phyloP scores from a whole-genome alignment of 2,888 invertebrate genomes.

The Thereva unica region DNA sequence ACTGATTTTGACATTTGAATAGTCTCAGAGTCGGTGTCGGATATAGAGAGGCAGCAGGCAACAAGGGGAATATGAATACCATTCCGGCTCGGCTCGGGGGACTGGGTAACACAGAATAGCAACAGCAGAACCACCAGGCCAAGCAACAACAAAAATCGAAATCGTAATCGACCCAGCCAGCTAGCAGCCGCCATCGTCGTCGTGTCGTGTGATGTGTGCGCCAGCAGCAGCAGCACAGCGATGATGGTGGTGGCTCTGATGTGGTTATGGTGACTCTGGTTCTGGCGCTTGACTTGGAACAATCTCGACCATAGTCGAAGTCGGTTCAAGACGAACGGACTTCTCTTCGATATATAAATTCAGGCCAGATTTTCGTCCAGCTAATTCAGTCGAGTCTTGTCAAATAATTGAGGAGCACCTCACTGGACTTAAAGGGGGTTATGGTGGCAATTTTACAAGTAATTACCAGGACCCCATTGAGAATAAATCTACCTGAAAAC shows the following conservation, averaged over 20 bases:
- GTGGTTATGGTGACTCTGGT: too few relatives aligned
- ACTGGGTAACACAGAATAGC: not conserved
- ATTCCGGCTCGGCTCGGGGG: not conserved
- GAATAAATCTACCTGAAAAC: too few relatives aligned
- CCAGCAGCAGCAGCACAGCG: too few relatives aligned
- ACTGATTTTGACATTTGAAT: slow-evolving; percentile 32
- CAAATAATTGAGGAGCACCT: slow-evolving; percentile 2
- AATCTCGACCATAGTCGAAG: not conserved
- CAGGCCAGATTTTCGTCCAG: slow-evolving; percentile 6
- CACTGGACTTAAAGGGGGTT: slow-evolving; percentile 1
- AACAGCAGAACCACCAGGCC: too few relatives aligned
- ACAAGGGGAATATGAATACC: not conserved
- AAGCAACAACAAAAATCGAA: too few relatives aligned
- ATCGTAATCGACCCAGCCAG: too few relatives aligned
- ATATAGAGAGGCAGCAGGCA: slow-evolving; percentile 8
- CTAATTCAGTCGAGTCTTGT: slow-evolving; percentile 22
- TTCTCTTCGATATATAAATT: slow-evolving; percentile 1
- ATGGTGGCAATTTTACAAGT: not conserved
- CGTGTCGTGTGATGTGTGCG: too few relatives aligned
- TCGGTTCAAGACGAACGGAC: not conserved
- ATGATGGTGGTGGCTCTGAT: too few relatives aligned
- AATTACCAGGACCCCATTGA: too few relatives aligned
- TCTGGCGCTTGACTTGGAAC: too few relatives aligned
- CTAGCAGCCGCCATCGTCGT: too few relatives aligned
- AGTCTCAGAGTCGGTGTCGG: slow-evolving; percentile 2